These are phyloP conservation scores for Ptychochromis oligacanthus DNA, from an alignment of 2,113 vertebrate species.

Conservation along the genomic window DNA sequence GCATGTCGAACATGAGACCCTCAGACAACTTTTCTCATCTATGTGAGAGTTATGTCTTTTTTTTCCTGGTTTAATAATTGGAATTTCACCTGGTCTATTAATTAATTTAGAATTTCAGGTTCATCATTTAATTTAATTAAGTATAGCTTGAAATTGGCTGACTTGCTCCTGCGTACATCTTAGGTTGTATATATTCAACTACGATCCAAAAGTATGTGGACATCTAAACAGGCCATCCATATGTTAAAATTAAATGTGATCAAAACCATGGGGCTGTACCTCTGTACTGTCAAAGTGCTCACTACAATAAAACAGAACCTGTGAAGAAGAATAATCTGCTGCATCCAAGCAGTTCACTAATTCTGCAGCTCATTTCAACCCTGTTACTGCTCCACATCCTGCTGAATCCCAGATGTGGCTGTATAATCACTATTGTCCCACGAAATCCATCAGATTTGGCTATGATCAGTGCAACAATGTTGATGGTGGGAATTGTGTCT, in stretches of 20 bases:
- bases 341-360: not conserved
- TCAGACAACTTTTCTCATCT: not conserved
- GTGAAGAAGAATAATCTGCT: not conserved
- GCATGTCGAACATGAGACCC: not conserved
- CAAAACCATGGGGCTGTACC: not conserved
- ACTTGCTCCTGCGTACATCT: not conserved
- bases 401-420: not conserved
- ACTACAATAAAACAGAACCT: not conserved
- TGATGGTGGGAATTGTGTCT: not conserved
- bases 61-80: too few relatives aligned
- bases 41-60: not conserved
- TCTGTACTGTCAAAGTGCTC: not conserved
- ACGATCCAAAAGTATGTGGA: not conserved
- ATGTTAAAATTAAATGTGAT: not conserved
- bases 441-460: not conserved
- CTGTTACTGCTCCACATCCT: not conserved
- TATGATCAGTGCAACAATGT: not conserved
- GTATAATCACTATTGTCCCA: not conserved
- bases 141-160: not conserved
- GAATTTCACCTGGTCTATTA: fast-evolving
- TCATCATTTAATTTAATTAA: not conserved
- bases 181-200: not conserved
- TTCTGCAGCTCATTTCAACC: not conserved
- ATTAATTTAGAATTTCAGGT: not conserved
- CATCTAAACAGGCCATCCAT: not conserved